Base-by-base conservation (phyloP, 2,888 invertebrate genomes). In the Teleogryllus oceanicus region DNA sequence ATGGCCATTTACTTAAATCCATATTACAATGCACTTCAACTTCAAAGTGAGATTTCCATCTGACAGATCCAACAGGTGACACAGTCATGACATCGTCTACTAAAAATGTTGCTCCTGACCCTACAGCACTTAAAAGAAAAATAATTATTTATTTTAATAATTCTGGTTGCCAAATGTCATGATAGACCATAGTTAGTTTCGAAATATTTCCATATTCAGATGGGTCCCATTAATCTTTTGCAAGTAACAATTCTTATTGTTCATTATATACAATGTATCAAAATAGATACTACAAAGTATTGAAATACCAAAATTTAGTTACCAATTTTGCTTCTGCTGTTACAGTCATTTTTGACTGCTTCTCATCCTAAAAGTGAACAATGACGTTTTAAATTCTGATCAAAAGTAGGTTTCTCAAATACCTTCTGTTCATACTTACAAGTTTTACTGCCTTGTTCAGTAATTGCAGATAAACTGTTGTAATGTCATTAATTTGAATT, bases 151-250 rank as follows among this genome's bases (percentile, higher is more conserved):
- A n/a, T n/a, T n/a, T n/a, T n/a, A n/a, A 87, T 78, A 91, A 87
- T 78, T 88, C 88, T 0, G 92, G 92, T 76, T 87, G 88, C 92
- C 92, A 92, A 80, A 91, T 89, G 85, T 91, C 90, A n/a, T 89
- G 88, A 81, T 88, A 88, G 21, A 88, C 87, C 49, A 90, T 88
- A 76, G 88, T 88, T 0, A 91, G 82, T 20, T 83, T 84, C 1
- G 86, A 86, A 0, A 91, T 88, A 11, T 88, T 88, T n/a, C 89
- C 89, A 84, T 89, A 92, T 75, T 90, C 89, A 20, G 84, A 85
- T 0, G 91, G 89, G 82, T 90, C 86, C 93, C 93, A 93, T 0
- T 87, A 83, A 92, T 86, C 81, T 89, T 90, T 18, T 89, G 85
- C 62, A 87, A 87, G 82, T 81, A 79, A 82, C 81, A 81, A 78